phyloP scores from a whole-genome alignment of 2,113 vertebrate species.

The Alaudala cheleensis region DNA sequence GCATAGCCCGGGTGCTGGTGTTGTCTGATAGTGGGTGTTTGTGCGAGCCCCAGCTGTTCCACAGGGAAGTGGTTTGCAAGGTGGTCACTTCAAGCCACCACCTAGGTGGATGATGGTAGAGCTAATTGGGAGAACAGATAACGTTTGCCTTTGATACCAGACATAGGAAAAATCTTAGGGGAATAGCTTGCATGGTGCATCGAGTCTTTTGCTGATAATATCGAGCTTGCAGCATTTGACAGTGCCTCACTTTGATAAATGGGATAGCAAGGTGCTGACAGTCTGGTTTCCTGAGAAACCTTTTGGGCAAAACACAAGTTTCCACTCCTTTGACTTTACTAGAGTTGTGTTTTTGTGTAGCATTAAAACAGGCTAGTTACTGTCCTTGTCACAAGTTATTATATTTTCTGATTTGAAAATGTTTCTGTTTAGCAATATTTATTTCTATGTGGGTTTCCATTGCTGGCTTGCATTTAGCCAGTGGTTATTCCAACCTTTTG shows the following conservation, averaged over 20 bases:
- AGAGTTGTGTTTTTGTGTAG: not conserved
- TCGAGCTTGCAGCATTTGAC: accelerated
- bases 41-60: not conserved
- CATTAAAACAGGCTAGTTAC: not conserved
- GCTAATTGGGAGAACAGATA: not conserved
- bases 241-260: not conserved
- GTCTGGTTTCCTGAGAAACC: not conserved
- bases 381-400: not conserved
- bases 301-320: not conserved
- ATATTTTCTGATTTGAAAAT: not conserved
- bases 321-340: not conserved
- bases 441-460: not conserved
- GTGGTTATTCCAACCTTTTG: not conserved
- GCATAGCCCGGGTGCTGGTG: not conserved
- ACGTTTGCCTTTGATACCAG: not conserved
- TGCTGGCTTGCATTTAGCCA: not conserved
- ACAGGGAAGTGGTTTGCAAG: not conserved
- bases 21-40: not conserved
- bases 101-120: not conserved
- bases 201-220: no score
- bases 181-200: not conserved
- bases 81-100: not conserved
- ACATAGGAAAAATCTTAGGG: not conserved
- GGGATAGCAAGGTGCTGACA: not conserved
- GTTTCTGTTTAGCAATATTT: not conserved